phyloP scores from a whole-genome alignment of 2,888 invertebrate genomes.

The Rhagophthalmus giganteus region DNA sequence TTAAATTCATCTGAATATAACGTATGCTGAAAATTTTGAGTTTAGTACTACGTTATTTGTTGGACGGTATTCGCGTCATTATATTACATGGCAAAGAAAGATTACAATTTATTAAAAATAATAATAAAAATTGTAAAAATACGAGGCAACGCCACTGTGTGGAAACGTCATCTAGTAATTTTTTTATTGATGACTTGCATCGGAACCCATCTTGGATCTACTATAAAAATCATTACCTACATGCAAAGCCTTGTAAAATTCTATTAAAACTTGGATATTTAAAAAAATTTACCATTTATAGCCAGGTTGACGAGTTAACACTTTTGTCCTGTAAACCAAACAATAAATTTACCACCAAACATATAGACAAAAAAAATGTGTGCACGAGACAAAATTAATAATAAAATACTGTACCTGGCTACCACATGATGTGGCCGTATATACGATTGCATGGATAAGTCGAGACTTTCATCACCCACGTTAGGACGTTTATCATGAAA shows the following conservation, averaged over 20 bases:
- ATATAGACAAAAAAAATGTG: background rate
- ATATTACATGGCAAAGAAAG: too few relatives aligned
- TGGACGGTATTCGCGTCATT: too few relatives aligned
- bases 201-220: too few relatives aligned
- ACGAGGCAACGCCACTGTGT: too few relatives aligned
- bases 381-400: background rate
- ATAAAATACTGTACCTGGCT: conserved; percentile 57
- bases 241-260: too few relatives aligned
- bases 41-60: too few relatives aligned
- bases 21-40: too few relatives aligned
- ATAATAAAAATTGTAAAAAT: background rate
- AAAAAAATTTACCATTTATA: conserved; percentile 79
- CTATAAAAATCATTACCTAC: too few relatives aligned
- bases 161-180: too few relatives aligned
- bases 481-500: conserved; percentile 54
- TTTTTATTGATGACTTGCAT: too few relatives aligned
- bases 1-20: too few relatives aligned
- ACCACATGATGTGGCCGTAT: conserved; percentile 55
- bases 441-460: conserved; percentile 4
- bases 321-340: conserved; percentile 84
- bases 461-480: conserved; percentile 45
- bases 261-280: too few relatives aligned
- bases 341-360: conserved; percentile 31
- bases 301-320: conserved; percentile 83
- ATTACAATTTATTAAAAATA: background rate